These are phyloP conservation scores for Aphodius granarius DNA, from an alignment of 2,888 invertebrate genomes.

Conservation along the genomic window DNA sequence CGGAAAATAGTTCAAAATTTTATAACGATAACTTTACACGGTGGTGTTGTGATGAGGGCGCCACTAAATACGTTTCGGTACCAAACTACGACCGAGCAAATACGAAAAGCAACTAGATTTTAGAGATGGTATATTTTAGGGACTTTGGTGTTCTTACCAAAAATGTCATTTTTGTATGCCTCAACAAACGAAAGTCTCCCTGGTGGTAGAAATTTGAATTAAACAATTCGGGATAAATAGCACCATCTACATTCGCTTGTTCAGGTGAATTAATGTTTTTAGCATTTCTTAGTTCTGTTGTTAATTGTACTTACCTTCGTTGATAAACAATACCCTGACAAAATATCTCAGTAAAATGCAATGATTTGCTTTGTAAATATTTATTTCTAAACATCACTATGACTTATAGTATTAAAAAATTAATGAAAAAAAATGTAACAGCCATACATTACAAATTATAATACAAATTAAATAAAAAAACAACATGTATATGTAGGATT, in stretches of 20 bases:
- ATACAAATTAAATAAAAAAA: constrained; percentile 38
- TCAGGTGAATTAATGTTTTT: no score
- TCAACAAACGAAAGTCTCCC: no score
- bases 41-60: constrained; percentile 10
- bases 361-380: constrained; percentile 29
- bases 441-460: constrained; percentile 52
- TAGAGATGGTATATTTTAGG: neutral
- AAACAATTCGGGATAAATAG: no score
- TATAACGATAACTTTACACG: constrained; percentile 7
- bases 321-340: no score
- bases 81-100: neutral
- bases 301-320: neutral
- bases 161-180: neutral
- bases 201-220: no score
- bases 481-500: constrained; percentile 13
- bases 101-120: neutral
- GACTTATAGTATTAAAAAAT: constrained; percentile 49
- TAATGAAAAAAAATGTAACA: constrained; percentile 53
- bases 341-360: neutral
- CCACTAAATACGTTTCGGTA: neutral
- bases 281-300: no score
- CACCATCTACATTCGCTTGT: no score
- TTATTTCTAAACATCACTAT: constrained; percentile 52
- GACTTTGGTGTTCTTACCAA: neutral
- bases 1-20: constrained; percentile 2